Evolutionary conservation across 2,888 invertebrate species (phyloP), one percentile per base, ranked within the genome.

Genomic region (Acronicta psi): DNA sequence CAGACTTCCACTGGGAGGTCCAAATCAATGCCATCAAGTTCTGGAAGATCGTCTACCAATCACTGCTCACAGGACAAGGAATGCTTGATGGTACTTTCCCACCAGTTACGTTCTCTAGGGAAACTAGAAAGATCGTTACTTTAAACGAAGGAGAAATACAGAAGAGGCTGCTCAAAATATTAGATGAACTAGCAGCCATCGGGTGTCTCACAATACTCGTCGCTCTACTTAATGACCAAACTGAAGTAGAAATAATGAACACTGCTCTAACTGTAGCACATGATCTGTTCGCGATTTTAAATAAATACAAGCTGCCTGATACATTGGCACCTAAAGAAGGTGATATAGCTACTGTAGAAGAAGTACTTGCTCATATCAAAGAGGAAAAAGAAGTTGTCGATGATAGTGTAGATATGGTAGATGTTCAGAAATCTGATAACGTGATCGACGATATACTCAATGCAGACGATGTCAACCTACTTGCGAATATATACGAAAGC

Each of bases 1-100:
- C 95, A 10, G 98, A 98, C 84, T 95, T 97, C 56, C 96, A 98
- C 80, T 97, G 97, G 97, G 97, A 98, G 84, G 97, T 97, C 0
- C 97, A 97, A 86, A 89, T 96, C 0, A 95, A 95, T 54, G 96
- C 97, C 0, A 82, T 98, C 0, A 92, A 94, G 57, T 97, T 97
- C 79, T 98, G 97, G 97, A 94, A 95, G 53, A 90, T 95, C 11
- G 96, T 96, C 18, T 96, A 97, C 42, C 92, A 95, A 20, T 94
- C 95, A 0, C 95, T 96, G 51, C 88, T 97, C 9, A 94, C 94
- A 0, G 95, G 97, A 77, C 97, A 97, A 87, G 97, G 97, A n/a
- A 97, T 97, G 96, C 95, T 97, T 11, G 97, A 98, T 80, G 97
- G 97, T 0, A 95, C 92, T 0, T 97, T 97, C 85, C 97, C 97